Percentiles rank a stretch among this genome's conserved stretches.
These are phyloP conservation scores for Enteromius treurensis DNA, from an alignment of 2,797 vertebrate genomes.

Conservation along the genomic window DNA sequence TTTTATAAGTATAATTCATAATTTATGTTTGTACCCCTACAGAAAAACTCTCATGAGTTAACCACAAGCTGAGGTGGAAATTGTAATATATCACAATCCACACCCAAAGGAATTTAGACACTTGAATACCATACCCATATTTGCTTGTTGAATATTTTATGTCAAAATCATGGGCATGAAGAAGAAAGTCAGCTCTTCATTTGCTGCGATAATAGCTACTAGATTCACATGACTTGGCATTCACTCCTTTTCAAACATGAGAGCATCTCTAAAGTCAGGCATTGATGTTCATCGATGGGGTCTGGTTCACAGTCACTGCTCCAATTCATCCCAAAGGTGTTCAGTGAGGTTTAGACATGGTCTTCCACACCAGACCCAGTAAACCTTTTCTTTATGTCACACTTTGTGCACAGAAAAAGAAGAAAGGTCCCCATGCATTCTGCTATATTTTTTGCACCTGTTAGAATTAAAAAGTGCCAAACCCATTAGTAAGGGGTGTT, in stretches of 20 bases:
- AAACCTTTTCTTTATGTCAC: background rate
- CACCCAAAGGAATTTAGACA: background rate
- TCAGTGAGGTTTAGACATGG: slow-evolving; percentile 19
- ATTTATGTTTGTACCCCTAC: slow-evolving; percentile 51
- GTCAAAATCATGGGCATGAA: background rate
- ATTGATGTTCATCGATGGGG: background rate
- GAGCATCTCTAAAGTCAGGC: background rate
- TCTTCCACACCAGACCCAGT: background rate
- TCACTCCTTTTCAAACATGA: slow-evolving; percentile 2
- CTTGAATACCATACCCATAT: background rate
- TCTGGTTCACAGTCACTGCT: slow-evolving; percentile 1
- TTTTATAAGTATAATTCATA: slow-evolving; percentile 44
- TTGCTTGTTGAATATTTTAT: background rate
- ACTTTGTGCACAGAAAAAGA: background rate
- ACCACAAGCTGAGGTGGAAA: slow-evolving; percentile 21
- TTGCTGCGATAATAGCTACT: background rate
- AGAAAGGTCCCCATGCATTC: background rate
- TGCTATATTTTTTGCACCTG: background rate
- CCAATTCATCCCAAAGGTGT: background rate
- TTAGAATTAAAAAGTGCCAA: background rate
- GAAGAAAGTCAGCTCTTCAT: background rate
- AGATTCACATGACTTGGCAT: slow-evolving; percentile 12
- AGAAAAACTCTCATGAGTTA: slow-evolving; percentile 42
- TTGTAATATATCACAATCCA: background rate
- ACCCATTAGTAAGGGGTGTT: background rate